phyloP scores from a whole-genome alignment of 2,797 vertebrate species.

The Lacerta viridis region DNA sequence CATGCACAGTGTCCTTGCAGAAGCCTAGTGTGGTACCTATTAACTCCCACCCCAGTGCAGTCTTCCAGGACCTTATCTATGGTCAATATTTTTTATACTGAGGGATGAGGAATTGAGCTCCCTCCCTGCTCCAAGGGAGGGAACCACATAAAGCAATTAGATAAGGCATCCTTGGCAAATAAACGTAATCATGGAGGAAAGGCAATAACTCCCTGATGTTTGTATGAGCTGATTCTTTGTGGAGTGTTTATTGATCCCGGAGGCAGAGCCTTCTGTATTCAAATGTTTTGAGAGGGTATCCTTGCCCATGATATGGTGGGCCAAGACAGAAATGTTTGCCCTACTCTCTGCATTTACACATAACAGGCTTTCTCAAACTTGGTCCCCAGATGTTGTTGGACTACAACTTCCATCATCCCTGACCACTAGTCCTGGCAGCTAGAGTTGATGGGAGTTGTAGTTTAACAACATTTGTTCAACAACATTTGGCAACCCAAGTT shows the following conservation, averaged over 20 bases:
- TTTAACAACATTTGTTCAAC: too few relatives aligned
- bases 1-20: slow-evolving; percentile 47
- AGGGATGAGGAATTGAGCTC: slow-evolving; percentile 65
- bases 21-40: slow-evolving; percentile 53
- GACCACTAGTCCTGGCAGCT: too few relatives aligned
- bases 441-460: too few relatives aligned
- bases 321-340: background rate
- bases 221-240: background rate
- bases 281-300: background rate
- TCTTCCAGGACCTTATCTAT: slow-evolving; percentile 77
- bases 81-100: slow-evolving; percentile 81
- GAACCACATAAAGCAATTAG: slow-evolving; percentile 63
- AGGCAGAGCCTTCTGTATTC: background rate
- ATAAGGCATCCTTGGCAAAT: slow-evolving; percentile 73
- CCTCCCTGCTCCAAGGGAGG: slow-evolving; percentile 72
- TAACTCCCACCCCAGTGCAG: slow-evolving; percentile 58
- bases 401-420: too few relatives aligned
- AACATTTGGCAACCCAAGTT: too few relatives aligned
- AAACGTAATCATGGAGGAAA: slow-evolving; percentile 56
- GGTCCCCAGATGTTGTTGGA: too few relatives aligned
- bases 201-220: background rate
- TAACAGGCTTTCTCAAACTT: too few relatives aligned
- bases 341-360: background rate
- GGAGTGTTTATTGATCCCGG: background rate
- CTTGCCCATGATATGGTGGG: background rate